Evolutionary conservation across 2,113 vertebrate species (phyloP), one percentile per base, ranked within the genome.

Genomic region (Oophaga pumilio): DNA sequence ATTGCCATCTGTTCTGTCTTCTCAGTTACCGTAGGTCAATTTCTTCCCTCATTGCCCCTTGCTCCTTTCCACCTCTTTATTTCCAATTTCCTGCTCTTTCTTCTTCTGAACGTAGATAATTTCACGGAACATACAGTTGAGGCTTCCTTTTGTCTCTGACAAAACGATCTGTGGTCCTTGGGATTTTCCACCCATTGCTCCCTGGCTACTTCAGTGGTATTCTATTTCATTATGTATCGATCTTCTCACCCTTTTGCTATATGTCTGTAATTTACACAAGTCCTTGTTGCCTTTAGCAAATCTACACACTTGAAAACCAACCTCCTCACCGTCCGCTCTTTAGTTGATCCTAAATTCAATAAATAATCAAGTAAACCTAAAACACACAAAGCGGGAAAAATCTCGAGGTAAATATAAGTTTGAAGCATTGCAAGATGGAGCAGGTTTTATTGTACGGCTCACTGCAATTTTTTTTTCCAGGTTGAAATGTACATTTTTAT

Each of bases 171-270:
- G 5, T 90, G 91, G 89, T 94, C 93, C 94, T 95, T 92, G 91
- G 94, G 93, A 95, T 95, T 94, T 95, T 94, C 93, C 92, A 95
- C 93, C 93, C 94, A 93, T 91, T 93, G 93, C 94, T 94, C 93
- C 94, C 94, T 94, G 93, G 92, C 93, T 94, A 93, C 94, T 95
- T 93, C 90, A 91, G 91, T 93, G 89, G 93, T 92, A 91, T 94
- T 94, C 94, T 94, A 93, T 95, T 95, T 95, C 94, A 95, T 95
- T 95, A 95, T 92, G 94, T 95, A 95, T 95, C 94, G 95, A 95
- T 95, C 95, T 95, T 94, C 90, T 93, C 90, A 91, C 89, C 71
- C 92, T 90, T 92, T 93, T 92, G 92, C 93, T 94, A 92, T 94
- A 93, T 94, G 92, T 90, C 90, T 95, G 93, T 95, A 94, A 95